A percentile compares a stretch with the other conserved stretches of the same genome.
Evolutionary conservation across 64 coral and sea anemone genomes (phyloP).

Genomic region (Montipora capricornis): DNA sequence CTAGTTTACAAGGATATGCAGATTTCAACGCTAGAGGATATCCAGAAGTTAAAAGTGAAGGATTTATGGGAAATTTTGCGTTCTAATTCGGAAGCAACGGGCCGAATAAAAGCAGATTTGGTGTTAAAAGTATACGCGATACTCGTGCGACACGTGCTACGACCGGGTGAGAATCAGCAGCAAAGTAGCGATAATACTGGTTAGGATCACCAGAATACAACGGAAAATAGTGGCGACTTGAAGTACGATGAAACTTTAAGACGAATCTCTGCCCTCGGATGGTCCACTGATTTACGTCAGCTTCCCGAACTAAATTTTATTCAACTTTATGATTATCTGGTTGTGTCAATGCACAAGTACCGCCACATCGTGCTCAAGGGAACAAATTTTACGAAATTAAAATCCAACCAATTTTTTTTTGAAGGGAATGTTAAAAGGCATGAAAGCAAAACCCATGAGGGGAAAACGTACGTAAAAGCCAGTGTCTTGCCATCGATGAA

Average conservation of each 20-base stretch:
- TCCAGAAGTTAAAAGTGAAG: constrained; percentile 32
- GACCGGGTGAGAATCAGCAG: constrained; percentile 11
- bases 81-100: constrained; percentile 28
- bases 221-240: background rate
- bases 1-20: constrained; percentile 18
- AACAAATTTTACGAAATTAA: constrained; percentile 24
- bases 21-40: constrained; percentile 40
- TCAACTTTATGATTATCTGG: constrained; percentile 1
- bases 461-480: constrained; percentile 10
- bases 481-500: constrained; percentile 30
- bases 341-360: constrained; percentile 24
- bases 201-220: constrained; percentile 10
- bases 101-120: constrained; percentile 21
- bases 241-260: constrained; percentile 18
- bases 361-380: background rate
- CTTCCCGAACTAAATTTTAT: constrained; percentile 21
- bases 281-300: constrained; percentile 24
- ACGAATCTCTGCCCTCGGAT: constrained; percentile 12
- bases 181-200: constrained; percentile 11
- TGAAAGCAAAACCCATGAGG: background rate
- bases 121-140: constrained; percentile 28
- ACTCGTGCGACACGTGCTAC: constrained; percentile 7
- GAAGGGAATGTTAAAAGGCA: background rate
- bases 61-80: constrained; percentile 19
- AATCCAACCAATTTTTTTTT: background rate